These are phyloP conservation scores for Siphamia tubifer DNA, from an alignment of 2,113 vertebrate species.

Conservation along the genomic window DNA sequence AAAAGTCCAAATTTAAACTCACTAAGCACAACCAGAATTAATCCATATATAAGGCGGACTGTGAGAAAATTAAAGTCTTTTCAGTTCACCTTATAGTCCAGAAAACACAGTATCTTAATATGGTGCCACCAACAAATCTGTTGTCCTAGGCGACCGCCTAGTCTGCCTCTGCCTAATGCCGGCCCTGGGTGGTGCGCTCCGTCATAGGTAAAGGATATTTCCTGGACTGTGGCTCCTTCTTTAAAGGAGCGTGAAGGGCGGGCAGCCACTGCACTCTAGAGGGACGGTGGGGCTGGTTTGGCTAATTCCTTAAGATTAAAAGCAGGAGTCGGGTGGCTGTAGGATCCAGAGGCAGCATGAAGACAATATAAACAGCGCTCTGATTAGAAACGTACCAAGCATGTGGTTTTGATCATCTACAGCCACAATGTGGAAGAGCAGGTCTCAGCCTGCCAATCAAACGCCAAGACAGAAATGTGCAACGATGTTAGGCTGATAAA, in stretches of 20 bases:
- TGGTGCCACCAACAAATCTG: too few species aligned
- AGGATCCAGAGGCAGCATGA: constrained; percentile 55
- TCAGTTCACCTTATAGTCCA: too few species aligned
- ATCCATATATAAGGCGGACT: too few species aligned
- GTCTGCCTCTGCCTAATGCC: too few species aligned
- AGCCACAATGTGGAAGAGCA: constrained; percentile 36
- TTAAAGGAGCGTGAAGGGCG: constrained; percentile 32
- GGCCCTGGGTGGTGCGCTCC: too few species aligned
- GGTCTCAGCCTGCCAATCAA: constrained; percentile 58
- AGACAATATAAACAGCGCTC: constrained; percentile 67
- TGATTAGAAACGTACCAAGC: constrained; percentile 61
- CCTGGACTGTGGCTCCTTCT: constrained; percentile 6
- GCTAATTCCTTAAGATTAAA: constrained; percentile 73
- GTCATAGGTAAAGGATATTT: constrained; percentile 4
- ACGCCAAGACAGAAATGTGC: constrained; percentile 2
- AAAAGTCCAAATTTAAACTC: too few species aligned
- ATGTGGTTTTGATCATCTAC: constrained; percentile 72
- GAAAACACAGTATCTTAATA: too few species aligned
- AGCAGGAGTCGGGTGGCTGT: constrained; percentile 64
- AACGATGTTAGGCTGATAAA: constrained; percentile 16
- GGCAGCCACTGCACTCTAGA: constrained; percentile 27
- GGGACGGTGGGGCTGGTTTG: neutral
- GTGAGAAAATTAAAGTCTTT: too few species aligned
- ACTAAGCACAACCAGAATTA: too few species aligned
- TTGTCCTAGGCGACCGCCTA: too few species aligned